Conservation (phyloP, 1,140 invertebrate species). For the Drosophila ironensis region DNA sequence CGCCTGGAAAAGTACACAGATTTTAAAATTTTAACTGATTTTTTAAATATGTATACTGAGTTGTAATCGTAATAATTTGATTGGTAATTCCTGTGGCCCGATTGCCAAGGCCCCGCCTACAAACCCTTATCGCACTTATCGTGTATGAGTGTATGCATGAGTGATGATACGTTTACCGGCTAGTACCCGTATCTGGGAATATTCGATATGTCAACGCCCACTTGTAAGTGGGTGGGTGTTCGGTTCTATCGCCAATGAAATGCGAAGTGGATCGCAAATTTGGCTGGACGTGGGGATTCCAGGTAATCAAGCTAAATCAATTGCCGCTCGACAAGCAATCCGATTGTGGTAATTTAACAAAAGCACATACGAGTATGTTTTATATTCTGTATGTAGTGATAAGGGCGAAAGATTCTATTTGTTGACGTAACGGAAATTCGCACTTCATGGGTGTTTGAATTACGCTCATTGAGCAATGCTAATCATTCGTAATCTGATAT, state of each 20-base stretch:
- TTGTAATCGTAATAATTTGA: conserved; percentile 32
- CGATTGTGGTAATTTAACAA: conserved; percentile 21
- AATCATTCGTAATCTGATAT: conserved; percentile 36
- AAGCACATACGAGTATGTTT: not conserved
- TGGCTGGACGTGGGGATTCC: not conserved
- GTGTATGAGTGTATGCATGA: conserved; percentile 9
- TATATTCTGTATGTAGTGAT: conserved; percentile 1
- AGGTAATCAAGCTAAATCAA: conserved; percentile 43
- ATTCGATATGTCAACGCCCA: conserved; percentile 53
- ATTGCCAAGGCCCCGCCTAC: conserved; percentile 30
- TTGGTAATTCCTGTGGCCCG: conserved; percentile 16
- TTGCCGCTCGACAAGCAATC: conserved; percentile 34
- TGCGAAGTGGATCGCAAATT: conserved; percentile 9
- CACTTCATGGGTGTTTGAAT: conserved; percentile 46
- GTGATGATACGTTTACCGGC: conserved; percentile 17
- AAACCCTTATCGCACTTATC: conserved; percentile 29
- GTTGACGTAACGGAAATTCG: conserved; percentile 59
- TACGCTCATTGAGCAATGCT: conserved; percentile 32
- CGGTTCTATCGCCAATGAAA: conserved; percentile 24
- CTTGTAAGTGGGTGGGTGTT: conserved; percentile 32
- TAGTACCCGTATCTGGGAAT: conserved; percentile 12
- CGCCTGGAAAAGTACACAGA: not conserved
- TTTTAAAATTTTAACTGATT: too few species aligned
- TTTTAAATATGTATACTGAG: too few species aligned
- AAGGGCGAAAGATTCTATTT: not conserved